phyloP scores from a whole-genome alignment of 2,113 vertebrate species.

The Rhinopomastus cyanomelas region DNA sequence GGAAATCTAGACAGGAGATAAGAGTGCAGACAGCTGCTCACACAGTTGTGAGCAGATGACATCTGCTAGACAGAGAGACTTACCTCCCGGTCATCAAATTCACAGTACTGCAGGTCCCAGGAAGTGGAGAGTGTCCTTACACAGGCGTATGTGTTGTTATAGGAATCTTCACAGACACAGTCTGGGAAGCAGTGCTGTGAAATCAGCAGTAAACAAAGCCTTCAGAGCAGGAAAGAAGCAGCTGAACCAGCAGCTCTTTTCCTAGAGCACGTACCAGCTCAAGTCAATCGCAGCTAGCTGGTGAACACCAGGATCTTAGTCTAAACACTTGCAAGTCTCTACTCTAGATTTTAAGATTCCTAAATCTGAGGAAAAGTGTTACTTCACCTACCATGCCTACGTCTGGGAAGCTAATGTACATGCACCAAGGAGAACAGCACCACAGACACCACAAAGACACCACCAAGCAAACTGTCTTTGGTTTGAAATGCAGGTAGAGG shows the following conservation, averaged over 20 bases:
- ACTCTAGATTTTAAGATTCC: not conserved
- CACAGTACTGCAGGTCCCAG: constrained; percentile 93
- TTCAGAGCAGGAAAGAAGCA: not conserved
- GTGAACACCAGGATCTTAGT: not conserved
- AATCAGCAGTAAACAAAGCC: not conserved
- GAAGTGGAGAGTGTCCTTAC: constrained; percentile 85
- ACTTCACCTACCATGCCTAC: not conserved
- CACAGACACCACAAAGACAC: not conserved
- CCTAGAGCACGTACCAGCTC: not conserved
- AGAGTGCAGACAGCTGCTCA: not conserved
- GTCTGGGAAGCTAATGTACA: not conserved
- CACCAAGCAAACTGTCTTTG: not conserved
- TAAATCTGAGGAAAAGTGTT: not conserved
- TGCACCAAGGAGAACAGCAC: not conserved
- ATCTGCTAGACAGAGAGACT: not conserved
- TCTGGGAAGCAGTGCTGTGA: constrained; percentile 95
- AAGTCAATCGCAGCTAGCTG: not conserved
- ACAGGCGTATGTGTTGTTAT: constrained; percentile 96
- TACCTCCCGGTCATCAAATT: constrained; percentile 96
- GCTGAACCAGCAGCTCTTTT: not conserved
- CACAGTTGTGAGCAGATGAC: not conserved
- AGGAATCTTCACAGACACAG: constrained; percentile 97
- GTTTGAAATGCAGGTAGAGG: not conserved
- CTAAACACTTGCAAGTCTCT: not conserved
- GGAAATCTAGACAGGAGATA: constrained; percentile 16